Percentiles rank a stretch among this genome's conserved stretches.
These are phyloP conservation scores for Oxyteleia sp. DNA, from an alignment of 2,888 invertebrate genomes.

Conservation along the genomic window DNA sequence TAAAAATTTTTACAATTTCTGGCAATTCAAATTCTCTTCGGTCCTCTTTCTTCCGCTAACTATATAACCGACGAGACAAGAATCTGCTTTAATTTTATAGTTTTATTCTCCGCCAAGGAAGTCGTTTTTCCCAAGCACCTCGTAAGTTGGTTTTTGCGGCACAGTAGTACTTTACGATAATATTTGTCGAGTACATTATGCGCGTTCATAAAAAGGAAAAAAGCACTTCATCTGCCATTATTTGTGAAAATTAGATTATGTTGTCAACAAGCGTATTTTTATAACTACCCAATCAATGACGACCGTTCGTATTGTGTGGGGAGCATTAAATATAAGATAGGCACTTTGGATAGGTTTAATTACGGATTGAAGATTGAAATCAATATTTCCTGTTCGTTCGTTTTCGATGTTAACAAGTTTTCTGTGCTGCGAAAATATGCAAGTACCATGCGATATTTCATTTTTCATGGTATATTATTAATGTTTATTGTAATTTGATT, in stretches of 20 bases:
- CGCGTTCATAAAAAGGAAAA: constrained; percentile 48
- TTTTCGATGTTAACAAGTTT: background rate
- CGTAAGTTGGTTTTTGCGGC: constrained; percentile 59
- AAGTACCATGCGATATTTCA: no score
- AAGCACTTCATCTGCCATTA: constrained; percentile 35
- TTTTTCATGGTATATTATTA: no score
- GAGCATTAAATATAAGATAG: background rate
- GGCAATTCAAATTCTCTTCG: no score
- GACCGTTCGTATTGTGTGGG: background rate
- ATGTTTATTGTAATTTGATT: no score
- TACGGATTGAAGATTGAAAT: background rate
- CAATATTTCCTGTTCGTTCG: background rate
- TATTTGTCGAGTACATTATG: constrained; percentile 62
- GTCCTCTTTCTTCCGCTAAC: background rate
- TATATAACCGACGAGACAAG: constrained; percentile 38
- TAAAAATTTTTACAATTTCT: no score
- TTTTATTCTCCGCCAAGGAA: constrained; percentile 54
- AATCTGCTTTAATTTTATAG: constrained; percentile 65
- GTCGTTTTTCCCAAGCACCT: constrained; percentile 60
- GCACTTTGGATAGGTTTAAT: background rate
- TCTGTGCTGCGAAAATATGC: no score
- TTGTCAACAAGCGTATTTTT: constrained; percentile 44
- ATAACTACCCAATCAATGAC: constrained; percentile 3
- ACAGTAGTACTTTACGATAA: constrained; percentile 57
- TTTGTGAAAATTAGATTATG: constrained; percentile 44